phyloP scores from a whole-genome alignment of 2,113 vertebrate genomes.

The Sisor rabdophorus region DNA sequence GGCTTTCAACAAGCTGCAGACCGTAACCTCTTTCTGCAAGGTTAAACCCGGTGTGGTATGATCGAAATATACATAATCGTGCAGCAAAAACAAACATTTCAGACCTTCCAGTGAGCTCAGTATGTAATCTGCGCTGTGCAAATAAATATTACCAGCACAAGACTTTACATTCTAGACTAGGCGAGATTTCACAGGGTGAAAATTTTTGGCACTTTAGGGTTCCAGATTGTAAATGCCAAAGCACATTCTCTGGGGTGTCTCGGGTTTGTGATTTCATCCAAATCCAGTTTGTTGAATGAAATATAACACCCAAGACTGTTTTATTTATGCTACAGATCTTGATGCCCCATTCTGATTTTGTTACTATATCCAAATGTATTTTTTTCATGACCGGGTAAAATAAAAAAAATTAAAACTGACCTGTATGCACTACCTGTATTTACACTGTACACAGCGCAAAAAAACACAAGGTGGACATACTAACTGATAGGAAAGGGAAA shows the following conservation, averaged over 20 bases:
- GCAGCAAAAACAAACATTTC: slow-evolving; percentile 34
- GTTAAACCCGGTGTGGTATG: slow-evolving; percentile 16
- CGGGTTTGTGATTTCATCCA: background rate
- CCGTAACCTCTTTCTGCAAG: slow-evolving; percentile 3
- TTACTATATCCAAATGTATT: no score
- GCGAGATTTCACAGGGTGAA: slow-evolving; percentile 9
- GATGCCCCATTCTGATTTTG: no score
- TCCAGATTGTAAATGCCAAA: slow-evolving; percentile 11
- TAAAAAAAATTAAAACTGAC: no score
- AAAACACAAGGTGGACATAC: no score
- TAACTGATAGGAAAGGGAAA: no score
- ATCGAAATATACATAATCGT: slow-evolving; percentile 23
- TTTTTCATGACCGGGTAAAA: no score
- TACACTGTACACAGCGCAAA: no score
- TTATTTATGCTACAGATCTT: background rate
- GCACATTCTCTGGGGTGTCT: background rate
- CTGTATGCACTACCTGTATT: no score
- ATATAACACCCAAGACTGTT: slow-evolving; percentile 12
- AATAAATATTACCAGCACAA: slow-evolving; percentile 13
- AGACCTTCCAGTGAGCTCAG: slow-evolving; percentile 4
- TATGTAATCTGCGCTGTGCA: slow-evolving; percentile 16
- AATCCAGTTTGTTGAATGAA: slow-evolving; percentile 16
- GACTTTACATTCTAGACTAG: slow-evolving; percentile 15
- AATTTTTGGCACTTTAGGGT: slow-evolving; percentile 7
- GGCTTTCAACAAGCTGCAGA: background rate